Evolutionary conservation across 2,113 vertebrate species (phyloP).

Genomic region (Arizona elegans): DNA sequence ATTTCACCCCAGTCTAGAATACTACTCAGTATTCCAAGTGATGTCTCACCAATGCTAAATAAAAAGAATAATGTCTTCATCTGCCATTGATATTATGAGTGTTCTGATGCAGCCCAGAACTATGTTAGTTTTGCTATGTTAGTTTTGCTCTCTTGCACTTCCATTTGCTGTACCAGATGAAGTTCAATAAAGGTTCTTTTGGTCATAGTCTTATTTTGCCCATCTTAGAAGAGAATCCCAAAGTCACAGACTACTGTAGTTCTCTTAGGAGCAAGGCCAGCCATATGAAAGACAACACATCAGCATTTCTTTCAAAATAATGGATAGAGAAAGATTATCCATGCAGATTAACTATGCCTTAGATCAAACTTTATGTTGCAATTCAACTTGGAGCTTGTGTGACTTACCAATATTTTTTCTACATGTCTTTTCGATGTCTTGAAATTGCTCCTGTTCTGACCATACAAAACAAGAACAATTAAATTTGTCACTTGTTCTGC

Average conservation of each 20-base stretch:
- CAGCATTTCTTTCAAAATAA: background rate
- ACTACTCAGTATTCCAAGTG: background rate
- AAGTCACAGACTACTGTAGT: background rate
- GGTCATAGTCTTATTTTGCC: background rate
- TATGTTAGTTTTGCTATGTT: background rate
- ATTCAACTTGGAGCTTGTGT: background rate
- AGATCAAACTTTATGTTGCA: background rate
- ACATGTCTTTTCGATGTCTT: background rate
- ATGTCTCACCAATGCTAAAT: background rate
- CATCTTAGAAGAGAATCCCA: background rate
- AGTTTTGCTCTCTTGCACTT: background rate
- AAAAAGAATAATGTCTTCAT: background rate
- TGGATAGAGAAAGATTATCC: background rate
- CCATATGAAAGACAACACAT: background rate
- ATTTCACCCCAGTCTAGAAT: background rate
- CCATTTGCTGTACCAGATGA: background rate
- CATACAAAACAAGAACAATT: background rate
- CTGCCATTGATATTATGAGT: background rate
- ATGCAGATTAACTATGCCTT: background rate
- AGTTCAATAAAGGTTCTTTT: background rate
- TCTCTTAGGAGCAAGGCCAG: background rate
- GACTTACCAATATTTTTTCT: background rate
- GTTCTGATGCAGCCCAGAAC: background rate
- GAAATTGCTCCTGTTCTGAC: background rate
- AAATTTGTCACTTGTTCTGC: background rate